Conservation (phyloP, 2,113 vertebrate species). For the Prunella himalayana region DNA sequence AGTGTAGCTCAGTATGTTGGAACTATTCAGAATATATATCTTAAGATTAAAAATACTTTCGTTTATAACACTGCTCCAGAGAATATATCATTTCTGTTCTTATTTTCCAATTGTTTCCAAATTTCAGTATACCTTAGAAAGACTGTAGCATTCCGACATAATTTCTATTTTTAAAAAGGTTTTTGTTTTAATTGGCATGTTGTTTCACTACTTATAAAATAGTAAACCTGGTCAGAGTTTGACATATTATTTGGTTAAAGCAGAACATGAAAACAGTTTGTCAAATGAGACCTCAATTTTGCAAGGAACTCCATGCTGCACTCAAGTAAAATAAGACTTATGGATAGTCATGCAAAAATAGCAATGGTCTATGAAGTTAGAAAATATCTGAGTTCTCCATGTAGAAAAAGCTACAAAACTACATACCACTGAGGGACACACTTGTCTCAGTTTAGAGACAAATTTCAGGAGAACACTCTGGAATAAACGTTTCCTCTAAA, state of each 20-base stretch:
- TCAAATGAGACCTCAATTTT: not conserved
- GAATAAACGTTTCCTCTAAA: rapidly evolving
- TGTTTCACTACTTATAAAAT: not conserved
- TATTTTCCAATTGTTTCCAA: not conserved
- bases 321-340: not conserved
- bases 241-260: not conserved
- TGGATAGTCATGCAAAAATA: not conserved
- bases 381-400: not conserved
- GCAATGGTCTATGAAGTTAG: not conserved
- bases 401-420: not conserved
- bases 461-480: not conserved
- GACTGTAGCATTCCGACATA: not conserved
- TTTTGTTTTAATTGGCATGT: not conserved
- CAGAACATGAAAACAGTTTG: not conserved
- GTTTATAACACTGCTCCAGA: not conserved
- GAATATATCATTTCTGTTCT: not conserved
- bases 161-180: not conserved
- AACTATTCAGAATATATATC: not conserved
- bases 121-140: not conserved
- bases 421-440: not conserved
- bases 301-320: not conserved
- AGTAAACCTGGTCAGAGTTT: not conserved
- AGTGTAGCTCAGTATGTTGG: not conserved
- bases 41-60: not conserved
- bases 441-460: not conserved